Evolutionary conservation across 2,888 invertebrate genomes (phyloP).

Genomic region (Diabrotica balteata): DNA sequence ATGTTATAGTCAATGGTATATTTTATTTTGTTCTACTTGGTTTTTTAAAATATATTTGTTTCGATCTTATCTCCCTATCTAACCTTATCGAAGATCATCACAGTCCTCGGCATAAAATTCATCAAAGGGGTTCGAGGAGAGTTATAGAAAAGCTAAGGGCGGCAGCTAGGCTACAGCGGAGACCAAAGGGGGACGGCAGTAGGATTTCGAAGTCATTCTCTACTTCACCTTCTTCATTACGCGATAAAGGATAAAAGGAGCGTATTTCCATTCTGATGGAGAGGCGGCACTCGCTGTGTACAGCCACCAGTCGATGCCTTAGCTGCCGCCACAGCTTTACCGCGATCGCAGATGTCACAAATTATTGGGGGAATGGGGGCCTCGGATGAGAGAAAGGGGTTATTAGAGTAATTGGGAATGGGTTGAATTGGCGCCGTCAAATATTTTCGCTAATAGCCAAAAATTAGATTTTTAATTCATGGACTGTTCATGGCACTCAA

Average conservation of each 20-base stretch:
- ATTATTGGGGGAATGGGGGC: slow-evolving; percentile 42
- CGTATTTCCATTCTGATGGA: slow-evolving; percentile 53
- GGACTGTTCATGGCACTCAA: too few relatives aligned
- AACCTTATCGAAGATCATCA: slow-evolving; percentile 42
- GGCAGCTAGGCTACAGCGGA: slow-evolving; percentile 2
- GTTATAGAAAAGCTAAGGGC: slow-evolving; percentile 8
- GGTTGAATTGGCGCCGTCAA: slow-evolving; percentile 31
- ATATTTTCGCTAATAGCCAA: slow-evolving; percentile 9
- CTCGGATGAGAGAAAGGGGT: slow-evolving; percentile 36
- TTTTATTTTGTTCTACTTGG: too few relatives aligned
- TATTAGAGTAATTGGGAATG: slow-evolving; percentile 41
- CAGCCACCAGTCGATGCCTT: slow-evolving; percentile 8
- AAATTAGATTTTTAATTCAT: too few relatives aligned
- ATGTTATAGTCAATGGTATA: too few relatives aligned
- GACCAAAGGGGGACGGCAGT: slow-evolving; percentile 32
- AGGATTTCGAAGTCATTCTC: slow-evolving; percentile 47
- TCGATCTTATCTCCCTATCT: slow-evolving; percentile 29
- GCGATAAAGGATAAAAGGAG: slow-evolving; percentile 55
- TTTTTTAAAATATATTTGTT: neutral
- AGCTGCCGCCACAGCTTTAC: slow-evolving; percentile 22
- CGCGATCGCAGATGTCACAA: slow-evolving; percentile 57
- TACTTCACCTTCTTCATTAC: slow-evolving; percentile 56
- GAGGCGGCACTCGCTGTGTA: slow-evolving; percentile 14
- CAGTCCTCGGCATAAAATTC: slow-evolving; percentile 57
- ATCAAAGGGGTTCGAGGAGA: slow-evolving; percentile 53